Percentiles rank a stretch among this genome's conserved stretches.
These are phyloP conservation scores for Tenebrosternarchus preto DNA, from an alignment of 2,113 vertebrate species.

Conservation along the genomic window DNA sequence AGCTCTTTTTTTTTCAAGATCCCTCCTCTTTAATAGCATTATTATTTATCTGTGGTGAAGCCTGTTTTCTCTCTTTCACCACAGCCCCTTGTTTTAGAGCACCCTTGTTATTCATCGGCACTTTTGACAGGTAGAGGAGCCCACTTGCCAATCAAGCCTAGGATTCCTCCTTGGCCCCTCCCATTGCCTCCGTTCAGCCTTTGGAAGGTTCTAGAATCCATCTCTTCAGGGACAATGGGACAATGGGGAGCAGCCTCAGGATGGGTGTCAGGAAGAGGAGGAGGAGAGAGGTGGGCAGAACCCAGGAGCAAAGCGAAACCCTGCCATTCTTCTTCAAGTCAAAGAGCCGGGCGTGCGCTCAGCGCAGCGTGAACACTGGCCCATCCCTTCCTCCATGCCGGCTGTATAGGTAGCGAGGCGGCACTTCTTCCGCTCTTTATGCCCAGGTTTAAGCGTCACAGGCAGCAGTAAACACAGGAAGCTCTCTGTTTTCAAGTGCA, in stretches of 20 bases:
- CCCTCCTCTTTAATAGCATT: slow-evolving; percentile 55
- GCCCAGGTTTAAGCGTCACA: slow-evolving; percentile 60
- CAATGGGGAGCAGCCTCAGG: slow-evolving; percentile 59
- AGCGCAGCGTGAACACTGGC: slow-evolving; percentile 67
- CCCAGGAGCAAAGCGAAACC: slow-evolving; percentile 67
- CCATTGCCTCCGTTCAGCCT: slow-evolving; percentile 57
- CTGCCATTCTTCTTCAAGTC: slow-evolving; percentile 66
- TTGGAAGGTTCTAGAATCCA: slow-evolving; percentile 66
- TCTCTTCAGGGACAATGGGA: slow-evolving; percentile 68
- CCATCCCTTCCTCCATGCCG: slow-evolving; percentile 64
- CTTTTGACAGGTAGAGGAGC: slow-evolving; percentile 68
- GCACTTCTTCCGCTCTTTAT: slow-evolving; percentile 62
- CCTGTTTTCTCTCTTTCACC: slow-evolving; percentile 52
- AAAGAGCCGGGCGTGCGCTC: slow-evolving; percentile 66
- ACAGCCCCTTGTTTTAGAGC: slow-evolving; percentile 52
- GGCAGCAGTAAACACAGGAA: slow-evolving; percentile 62
- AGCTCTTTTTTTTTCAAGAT: slow-evolving; percentile 36
- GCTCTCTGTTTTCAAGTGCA: slow-evolving; percentile 70
- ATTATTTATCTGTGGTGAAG: slow-evolving; percentile 59
- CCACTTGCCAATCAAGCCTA: slow-evolving; percentile 71
- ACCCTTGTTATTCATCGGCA: slow-evolving; percentile 58
- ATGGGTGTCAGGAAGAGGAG: slow-evolving; percentile 44
- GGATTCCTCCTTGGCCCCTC: slow-evolving; percentile 51
- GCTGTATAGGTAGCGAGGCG: slow-evolving; percentile 65
- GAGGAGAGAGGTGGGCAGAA: slow-evolving; percentile 57